Conservation (phyloP, 2,888 invertebrate genomes). For the Orthonevra nobilis region DNA sequence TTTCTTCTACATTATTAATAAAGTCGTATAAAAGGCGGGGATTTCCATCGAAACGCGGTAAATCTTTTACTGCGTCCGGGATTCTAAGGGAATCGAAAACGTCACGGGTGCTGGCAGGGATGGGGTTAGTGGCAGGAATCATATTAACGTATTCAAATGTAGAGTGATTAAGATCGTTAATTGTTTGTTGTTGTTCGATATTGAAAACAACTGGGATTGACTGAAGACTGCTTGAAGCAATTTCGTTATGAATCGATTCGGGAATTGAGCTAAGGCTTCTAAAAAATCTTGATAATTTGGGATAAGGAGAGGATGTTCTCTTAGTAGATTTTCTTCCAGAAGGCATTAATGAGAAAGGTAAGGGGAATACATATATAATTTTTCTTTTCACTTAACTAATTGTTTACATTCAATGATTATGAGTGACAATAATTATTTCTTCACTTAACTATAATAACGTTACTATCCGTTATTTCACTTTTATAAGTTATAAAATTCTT, state of each 20-base stretch:
- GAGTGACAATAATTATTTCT: no score
- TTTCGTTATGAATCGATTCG: not conserved
- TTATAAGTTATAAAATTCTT: no score
- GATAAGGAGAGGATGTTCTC: not conserved
- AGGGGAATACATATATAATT: not conserved
- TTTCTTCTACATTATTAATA: conserved; percentile 27
- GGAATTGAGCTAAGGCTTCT: conserved; percentile 10
- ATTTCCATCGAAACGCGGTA: conserved; percentile 27
- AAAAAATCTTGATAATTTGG: conserved; percentile 1
- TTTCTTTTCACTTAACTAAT: not conserved
- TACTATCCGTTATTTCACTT: no score
- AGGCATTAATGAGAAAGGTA: not conserved
- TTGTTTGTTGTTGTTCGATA: not conserved
- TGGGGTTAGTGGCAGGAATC: not conserved
- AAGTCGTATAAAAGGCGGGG: conserved; percentile 19
- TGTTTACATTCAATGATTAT: not conserved
- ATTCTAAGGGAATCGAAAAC: conserved; percentile 15
- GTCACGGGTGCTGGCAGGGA: not conserved
- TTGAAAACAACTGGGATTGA: not conserved
- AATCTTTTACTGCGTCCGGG: conserved; percentile 15
- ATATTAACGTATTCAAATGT: not conserved
- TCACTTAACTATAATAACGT: no score
- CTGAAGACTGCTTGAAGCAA: not conserved
- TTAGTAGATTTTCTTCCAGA: not conserved
- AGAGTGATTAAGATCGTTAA: not conserved